Evolutionary conservation across 2,888 invertebrate species (phyloP), one percentile per base, ranked within the genome.

Genomic region (Idaea straminata): DNA sequence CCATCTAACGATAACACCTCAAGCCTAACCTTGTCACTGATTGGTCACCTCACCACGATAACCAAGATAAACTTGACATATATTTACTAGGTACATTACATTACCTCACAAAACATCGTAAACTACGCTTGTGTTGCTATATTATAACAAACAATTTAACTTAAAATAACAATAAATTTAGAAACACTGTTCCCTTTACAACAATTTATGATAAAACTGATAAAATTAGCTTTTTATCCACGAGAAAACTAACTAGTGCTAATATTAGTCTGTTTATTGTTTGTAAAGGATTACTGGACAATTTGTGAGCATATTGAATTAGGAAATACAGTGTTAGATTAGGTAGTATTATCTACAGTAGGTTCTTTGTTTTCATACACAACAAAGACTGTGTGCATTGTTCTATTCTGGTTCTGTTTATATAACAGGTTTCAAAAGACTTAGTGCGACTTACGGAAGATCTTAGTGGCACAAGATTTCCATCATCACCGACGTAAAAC

Each of bases 401-500:
- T 62, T 63, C 63, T 64, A 61, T 69, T 66, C 63, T 62, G 64
- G 57, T 38, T 59, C 34, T 67, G 63, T 69, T 74, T 73, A 72
- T 62, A 73, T 77, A 68, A 69, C 69, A 47, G 47, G 10, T 47
- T 47, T 47, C 5, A 47, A 47, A 47, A 47, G 13, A 47, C 47
- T 47, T 13, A 10, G 47, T 10, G 13, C 47, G 47, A 94, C 94
- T 94, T 93, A 95, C 95, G 81, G 94, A 84, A 78, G 91, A 88
- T 85, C 92, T 91, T 89, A 93, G 82, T 74, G 92, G 90, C 69
- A 93, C 92, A 84, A 95, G 93, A 91, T 94, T 95, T 85, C 94
- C 94, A 87, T 95, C 94, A 80, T 94, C 94, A 80, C 96, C 96
- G 83, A 96, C 94, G 93, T 95, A 96, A 91, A 96, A 96, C 81